Evolutionary conservation across 2,113 vertebrate genomes (phyloP).

Genomic region (Leptosomus discolor): DNA sequence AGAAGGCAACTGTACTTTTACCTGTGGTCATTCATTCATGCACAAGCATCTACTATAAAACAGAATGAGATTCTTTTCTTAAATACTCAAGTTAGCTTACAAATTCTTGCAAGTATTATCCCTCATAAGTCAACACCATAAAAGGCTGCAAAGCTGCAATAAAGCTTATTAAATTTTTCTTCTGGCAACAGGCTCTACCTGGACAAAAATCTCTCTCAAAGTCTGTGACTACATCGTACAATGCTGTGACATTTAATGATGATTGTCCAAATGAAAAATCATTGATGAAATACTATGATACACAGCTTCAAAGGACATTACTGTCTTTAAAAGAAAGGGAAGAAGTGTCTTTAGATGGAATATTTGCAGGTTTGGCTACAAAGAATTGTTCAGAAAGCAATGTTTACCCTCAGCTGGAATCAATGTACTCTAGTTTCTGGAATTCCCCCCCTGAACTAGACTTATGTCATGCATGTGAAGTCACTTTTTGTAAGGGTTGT

Average conservation of each 20-base stretch:
- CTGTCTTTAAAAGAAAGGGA: not conserved
- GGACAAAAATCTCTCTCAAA: not conserved
- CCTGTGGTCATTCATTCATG: not conserved
- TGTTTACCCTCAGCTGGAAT: constrained; percentile 21
- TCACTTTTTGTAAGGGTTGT: constrained; percentile 57
- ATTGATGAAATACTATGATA: not conserved
- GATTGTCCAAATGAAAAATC: not conserved
- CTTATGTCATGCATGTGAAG: constrained; percentile 51
- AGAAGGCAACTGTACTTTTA: not conserved
- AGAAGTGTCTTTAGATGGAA: not conserved
- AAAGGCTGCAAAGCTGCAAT: not conserved
- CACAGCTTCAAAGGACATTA: not conserved
- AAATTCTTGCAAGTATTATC: not conserved
- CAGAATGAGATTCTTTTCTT: not conserved
- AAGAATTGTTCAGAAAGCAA: not conserved
- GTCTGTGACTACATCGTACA: not conserved
- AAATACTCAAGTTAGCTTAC: not conserved
- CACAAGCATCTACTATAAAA: not conserved
- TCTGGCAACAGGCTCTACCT: not conserved
- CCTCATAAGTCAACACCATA: not conserved
- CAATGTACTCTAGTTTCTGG: not conserved
- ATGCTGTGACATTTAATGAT: not conserved
- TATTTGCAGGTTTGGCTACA: not conserved
- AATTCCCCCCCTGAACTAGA: constrained; percentile 36
- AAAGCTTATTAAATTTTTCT: not conserved